These are phyloP conservation scores for Clamator glandarius DNA, from an alignment of 2,797 vertebrate genomes.

Conservation along the genomic window DNA sequence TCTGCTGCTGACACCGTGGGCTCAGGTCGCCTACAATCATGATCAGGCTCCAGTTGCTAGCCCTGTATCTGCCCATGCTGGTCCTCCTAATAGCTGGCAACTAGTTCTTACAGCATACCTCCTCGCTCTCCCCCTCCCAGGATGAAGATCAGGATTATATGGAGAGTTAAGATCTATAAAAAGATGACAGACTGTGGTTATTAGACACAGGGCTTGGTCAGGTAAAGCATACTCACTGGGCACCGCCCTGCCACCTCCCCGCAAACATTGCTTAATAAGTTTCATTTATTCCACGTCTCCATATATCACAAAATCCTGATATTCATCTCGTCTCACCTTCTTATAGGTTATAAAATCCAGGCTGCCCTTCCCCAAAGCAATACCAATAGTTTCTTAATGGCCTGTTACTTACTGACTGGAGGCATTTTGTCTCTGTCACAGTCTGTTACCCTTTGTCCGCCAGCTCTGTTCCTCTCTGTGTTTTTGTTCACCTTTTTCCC, in stretches of 20 bases:
- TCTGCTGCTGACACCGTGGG: neutral
- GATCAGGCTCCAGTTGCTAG: neutral
- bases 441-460: neutral
- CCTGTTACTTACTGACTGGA: neutral
- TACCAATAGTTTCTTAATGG: neutral
- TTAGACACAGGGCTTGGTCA: neutral
- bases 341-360: neutral
- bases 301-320: neutral
- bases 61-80: fast-evolving
- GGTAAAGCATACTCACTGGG: neutral
- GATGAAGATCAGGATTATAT: neutral
- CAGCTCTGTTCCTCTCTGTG: neutral
- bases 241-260: neutral
- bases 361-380: neutral
- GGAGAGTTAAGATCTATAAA: neutral
- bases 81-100: neutral
- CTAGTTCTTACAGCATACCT: neutral
- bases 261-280: neutral
- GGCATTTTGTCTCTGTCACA: neutral
- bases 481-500: neutral
- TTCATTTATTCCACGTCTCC: neutral
- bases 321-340: neutral
- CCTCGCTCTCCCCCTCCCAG: fast-evolving
- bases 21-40: neutral
- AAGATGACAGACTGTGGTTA: neutral